phyloP scores from a whole-genome alignment of 2,113 vertebrate genomes.

The Anser brachyrhynchus region DNA sequence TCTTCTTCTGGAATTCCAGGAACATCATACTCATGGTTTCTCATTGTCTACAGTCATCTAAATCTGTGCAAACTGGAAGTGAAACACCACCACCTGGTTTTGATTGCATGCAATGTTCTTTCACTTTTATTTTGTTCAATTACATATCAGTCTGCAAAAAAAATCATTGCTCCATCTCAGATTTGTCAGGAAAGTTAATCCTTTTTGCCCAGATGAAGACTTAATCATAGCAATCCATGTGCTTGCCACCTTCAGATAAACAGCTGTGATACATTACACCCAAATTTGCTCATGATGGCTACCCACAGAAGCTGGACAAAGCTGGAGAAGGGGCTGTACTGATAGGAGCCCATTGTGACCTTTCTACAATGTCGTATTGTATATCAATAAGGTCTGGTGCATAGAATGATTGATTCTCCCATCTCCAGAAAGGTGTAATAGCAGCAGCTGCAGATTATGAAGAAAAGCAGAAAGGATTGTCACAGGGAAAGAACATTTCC shows the following conservation, averaged over 20 bases:
- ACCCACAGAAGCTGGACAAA: not conserved
- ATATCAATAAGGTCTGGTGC: not conserved
- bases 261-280: not conserved
- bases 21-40: not conserved
- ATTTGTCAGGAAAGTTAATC: not conserved
- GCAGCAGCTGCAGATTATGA: not conserved
- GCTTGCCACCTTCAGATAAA: not conserved
- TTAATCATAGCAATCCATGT: rapidly evolving
- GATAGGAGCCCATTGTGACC: not conserved
- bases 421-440: not conserved
- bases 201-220: not conserved
- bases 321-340: not conserved
- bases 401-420: not conserved
- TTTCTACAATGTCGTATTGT: not conserved
- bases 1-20: not conserved
- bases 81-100: not conserved
- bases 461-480: not conserved
- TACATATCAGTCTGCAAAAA: not conserved
- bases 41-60: not conserved
- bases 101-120: not conserved
- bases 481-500: not conserved
- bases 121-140: not conserved
- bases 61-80: not conserved
- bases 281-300: not conserved
- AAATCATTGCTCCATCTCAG: not conserved